phyloP scores from a whole-genome alignment of 2,113 vertebrate genomes.

The Dasypus novemcinctus region DNA sequence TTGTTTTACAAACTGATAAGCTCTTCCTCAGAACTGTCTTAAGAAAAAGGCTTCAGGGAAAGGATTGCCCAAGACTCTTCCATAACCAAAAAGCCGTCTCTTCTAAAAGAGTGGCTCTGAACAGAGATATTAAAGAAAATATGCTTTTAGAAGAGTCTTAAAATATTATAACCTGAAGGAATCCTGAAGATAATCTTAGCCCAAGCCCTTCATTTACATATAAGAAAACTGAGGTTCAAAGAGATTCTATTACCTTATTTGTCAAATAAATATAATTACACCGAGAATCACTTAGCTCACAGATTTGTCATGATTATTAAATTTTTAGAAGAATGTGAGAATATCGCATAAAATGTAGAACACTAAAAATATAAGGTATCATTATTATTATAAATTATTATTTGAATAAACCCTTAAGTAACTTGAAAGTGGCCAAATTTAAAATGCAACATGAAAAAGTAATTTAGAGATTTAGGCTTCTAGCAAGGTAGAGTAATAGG shows the following conservation, averaged over 20 bases:
- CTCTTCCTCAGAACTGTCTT: neutral
- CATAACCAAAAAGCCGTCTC: neutral
- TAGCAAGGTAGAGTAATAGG: neutral
- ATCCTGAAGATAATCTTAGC: neutral
- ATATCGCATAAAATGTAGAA: neutral
- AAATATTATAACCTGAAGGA: constrained; percentile 25
- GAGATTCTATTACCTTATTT: neutral
- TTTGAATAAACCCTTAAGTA: constrained; percentile 2
- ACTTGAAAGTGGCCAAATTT: neutral
- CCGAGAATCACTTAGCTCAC: too few species aligned
- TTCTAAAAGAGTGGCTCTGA: neutral
- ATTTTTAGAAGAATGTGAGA: neutral
- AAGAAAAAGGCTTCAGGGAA: constrained; percentile 3
- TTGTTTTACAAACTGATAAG: neutral
- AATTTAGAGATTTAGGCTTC: neutral
- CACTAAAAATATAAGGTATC: neutral
- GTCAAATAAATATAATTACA: constrained; percentile 2
- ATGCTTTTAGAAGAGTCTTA: neutral
- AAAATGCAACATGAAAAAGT: neutral
- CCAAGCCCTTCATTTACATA: neutral
- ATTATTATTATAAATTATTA: neutral
- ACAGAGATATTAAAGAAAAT: neutral
- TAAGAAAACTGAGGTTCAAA: constrained; percentile 4
- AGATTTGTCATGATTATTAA: neutral
- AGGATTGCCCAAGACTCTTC: neutral